Base-by-base conservation (phyloP, 2,797 vertebrate species). In the Trichosurus vulpecula region DNA sequence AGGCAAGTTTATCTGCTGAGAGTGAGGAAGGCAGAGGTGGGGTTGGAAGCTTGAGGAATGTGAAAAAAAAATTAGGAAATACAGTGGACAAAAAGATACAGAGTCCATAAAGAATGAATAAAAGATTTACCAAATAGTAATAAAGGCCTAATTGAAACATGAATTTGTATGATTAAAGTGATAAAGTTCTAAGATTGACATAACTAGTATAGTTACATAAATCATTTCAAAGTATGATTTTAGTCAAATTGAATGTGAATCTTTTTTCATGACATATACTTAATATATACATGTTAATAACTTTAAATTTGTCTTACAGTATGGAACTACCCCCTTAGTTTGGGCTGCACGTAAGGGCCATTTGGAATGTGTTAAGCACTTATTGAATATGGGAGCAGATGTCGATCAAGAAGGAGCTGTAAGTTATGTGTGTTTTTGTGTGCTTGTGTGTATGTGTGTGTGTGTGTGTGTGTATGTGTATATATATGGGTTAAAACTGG, bases 361-460 rank as follows among this genome's bases (percentile, higher is more conserved):
- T 97, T 98, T 99, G 96, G 99, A 99, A 91, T 99, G 99, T 58
- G 99, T 99, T 95, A 99, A 99, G 97, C 99, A 99, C 95, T 98
- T 99, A 81, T 97, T 99, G 98, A 99, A 99, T 98, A 99, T 99
- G 95, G 99, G 99, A 35, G 99, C 99, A 0, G 99, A 99, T 94
- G 99, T 99, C 2, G 99, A 99, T 98, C 99, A 99, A 97, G 99
- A 99, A 99, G 99, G 99, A 97, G 99, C 99, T 97, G 99, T 99
- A 98, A 95, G 99, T 98, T 90, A 87, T 41, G 93, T 1, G 92
- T 56, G 6, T 4, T 61, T 61, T 61, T 61, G 9, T 29, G 56
- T 29, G 6, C 30, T 30, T 58, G 57, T 66, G 35, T 66, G 14
- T n/a, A 31, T 35, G 58, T 35, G 35, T n/a, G n/a, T n/a, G 19